phyloP scores from a whole-genome alignment of 2,797 vertebrate genomes.

The Phyllotis vaccarum region DNA sequence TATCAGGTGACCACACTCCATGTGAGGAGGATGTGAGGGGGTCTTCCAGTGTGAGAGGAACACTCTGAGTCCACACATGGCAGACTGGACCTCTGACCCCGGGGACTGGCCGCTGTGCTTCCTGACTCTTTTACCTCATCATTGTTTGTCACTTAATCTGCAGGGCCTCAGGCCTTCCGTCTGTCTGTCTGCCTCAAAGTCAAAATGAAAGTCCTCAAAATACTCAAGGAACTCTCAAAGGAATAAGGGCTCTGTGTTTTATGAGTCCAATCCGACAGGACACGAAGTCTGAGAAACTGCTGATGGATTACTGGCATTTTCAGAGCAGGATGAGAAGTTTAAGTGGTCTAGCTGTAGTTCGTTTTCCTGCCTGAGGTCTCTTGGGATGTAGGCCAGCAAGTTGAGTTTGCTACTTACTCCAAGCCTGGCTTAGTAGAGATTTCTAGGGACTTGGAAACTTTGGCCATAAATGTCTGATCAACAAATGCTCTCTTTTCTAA shows the following conservation, averaged over 20 bases:
- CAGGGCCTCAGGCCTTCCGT: not conserved
- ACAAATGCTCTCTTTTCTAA: not conserved
- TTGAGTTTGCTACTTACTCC: not conserved
- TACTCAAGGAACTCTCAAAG: not conserved
- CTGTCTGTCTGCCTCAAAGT: conserved; percentile 9
- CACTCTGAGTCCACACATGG: not conserved
- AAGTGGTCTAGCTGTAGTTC: not conserved
- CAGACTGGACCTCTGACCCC: not conserved
- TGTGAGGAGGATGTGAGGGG: not conserved
- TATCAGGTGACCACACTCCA: too few species aligned
- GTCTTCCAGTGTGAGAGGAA: not conserved
- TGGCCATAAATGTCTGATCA: not conserved
- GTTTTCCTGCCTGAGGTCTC: not conserved
- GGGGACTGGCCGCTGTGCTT: not conserved
- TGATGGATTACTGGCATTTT: not conserved
- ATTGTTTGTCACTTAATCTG: not conserved
- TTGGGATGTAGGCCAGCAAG: not conserved
- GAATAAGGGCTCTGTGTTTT: conserved; percentile 16
- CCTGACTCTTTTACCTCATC: not conserved
- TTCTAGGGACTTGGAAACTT: not conserved
- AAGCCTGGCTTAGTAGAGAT: not conserved
- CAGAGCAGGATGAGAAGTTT: not conserved
- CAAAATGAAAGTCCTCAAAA: not conserved
- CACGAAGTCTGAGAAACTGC: not conserved
- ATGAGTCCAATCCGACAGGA: not conserved